Evolutionary conservation across 2,888 invertebrate species (phyloP).

Genomic region (Amphipoea oculea): DNA sequence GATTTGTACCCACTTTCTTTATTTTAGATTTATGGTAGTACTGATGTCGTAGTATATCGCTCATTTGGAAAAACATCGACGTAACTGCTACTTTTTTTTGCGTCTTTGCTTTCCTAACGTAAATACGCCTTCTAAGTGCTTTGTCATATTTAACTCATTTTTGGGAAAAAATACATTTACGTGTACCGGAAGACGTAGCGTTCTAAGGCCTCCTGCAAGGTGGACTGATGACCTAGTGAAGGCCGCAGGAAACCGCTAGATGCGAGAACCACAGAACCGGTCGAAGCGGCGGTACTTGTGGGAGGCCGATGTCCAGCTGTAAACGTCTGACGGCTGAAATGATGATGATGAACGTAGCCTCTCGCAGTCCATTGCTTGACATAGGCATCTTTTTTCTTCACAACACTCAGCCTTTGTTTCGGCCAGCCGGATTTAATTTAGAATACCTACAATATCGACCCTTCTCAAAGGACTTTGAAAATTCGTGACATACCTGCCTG

Average conservation of each 20-base stretch:
- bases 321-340: too few relatives aligned
- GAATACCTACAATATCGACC: background rate
- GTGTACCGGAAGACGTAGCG: background rate
- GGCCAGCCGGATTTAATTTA: background rate
- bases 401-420: background rate
- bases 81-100: too few relatives aligned
- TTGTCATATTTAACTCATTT: too few relatives aligned
- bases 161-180: too few relatives aligned
- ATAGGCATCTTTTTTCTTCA: background rate
- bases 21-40: background rate
- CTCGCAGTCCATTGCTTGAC: background rate
- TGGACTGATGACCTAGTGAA: background rate
- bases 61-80: too few relatives aligned
- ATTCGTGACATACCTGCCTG: too few relatives aligned
- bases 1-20: background rate
- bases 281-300: background rate
- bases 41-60: too few relatives aligned
- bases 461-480: slow-evolving; percentile 1
- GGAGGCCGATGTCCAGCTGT: background rate
- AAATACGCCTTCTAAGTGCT: too few relatives aligned
- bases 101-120: too few relatives aligned
- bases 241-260: background rate
- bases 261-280: background rate
- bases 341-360: background rate
- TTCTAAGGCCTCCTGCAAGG: background rate